A percentile compares a stretch with the other conserved stretches of the same genome.
Evolutionary conservation across 2,113 vertebrate genomes (phyloP).

Genomic region (Stigmatopora nigra): DNA sequence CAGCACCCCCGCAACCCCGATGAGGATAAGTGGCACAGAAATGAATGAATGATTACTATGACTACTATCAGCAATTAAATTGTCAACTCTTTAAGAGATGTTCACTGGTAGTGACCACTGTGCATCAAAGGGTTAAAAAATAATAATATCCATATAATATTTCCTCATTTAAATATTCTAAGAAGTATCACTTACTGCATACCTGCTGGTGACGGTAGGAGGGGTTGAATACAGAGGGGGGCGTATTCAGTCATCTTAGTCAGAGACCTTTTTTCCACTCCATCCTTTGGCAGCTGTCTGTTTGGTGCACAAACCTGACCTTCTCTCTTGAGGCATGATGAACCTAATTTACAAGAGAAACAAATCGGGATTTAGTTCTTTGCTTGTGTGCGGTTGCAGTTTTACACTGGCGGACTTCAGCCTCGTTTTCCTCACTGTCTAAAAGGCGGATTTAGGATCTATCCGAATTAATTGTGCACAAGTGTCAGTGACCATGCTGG

Average conservation of each 20-base stretch:
- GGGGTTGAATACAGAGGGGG: not conserved
- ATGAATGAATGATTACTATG: no score
- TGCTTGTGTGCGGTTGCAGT: not conserved
- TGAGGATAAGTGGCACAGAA: no score
- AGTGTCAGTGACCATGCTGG: slow-evolving; percentile 54
- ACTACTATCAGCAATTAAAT: no score
- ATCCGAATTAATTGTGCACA: not conserved
- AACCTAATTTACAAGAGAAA: not conserved
- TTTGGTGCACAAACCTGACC: not conserved
- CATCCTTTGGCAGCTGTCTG: not conserved
- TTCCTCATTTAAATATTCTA: not conserved
- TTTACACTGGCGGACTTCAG: not conserved
- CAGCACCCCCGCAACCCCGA: no score
- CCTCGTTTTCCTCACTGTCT: not conserved
- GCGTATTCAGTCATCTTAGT: not conserved
- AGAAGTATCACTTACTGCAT: not conserved
- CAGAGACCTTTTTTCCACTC: not conserved
- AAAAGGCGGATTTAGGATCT: not conserved
- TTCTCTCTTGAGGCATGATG: not conserved
- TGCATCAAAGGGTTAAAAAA: no score
- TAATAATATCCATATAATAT: no score
- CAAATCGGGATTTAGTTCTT: not conserved
- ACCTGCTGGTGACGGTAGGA: not conserved
- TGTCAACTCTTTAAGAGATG: no score
- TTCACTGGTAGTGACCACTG: no score